Evolutionary conservation across 53 echinoderm and acorn worm genomes (phyloP).

Genomic region (Henricia sp.): DNA sequence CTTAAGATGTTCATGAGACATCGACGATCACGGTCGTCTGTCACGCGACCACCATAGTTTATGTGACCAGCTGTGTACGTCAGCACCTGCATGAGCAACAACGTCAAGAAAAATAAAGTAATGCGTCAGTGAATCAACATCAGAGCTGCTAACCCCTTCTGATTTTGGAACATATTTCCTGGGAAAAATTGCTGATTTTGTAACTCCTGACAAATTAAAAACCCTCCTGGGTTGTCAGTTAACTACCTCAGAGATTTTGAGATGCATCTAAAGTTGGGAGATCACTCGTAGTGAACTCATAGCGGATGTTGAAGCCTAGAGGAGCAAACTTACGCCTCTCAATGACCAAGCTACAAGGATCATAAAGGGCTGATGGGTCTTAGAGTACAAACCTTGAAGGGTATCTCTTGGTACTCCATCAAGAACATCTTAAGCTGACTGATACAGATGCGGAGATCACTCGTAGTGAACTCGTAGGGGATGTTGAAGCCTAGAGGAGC

Average conservation of each 20-base stretch:
- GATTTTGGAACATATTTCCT: no score
- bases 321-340: no score
- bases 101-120: background rate
- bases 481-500: conserved; percentile 98
- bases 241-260: no score
- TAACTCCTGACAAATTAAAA: no score
- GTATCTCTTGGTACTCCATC: conserved; percentile 90
- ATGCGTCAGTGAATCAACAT: background rate
- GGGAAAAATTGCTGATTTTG: no score
- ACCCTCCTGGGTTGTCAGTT: no score
- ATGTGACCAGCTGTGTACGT: conserved; percentile 99
- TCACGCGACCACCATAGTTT: conserved; percentile 97
- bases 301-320: conserved; percentile 97
- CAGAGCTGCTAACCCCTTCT: no score
- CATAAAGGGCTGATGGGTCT: no score
- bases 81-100: conserved; percentile 67
- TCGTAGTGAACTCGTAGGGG: conserved; percentile 97
- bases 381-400: conserved; percentile 75
- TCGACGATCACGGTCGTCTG: conserved; percentile 92
- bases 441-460: conserved; percentile 95
- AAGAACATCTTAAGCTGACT: conserved; percentile 99
- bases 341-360: no score
- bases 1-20: conserved; percentile 94
- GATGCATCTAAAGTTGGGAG: no score
- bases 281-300: conserved; percentile 94